Evolutionary conservation across 2,113 vertebrate species (phyloP), one percentile per base, ranked within the genome.

Genomic region (Corythornis madagascariensis): DNA sequence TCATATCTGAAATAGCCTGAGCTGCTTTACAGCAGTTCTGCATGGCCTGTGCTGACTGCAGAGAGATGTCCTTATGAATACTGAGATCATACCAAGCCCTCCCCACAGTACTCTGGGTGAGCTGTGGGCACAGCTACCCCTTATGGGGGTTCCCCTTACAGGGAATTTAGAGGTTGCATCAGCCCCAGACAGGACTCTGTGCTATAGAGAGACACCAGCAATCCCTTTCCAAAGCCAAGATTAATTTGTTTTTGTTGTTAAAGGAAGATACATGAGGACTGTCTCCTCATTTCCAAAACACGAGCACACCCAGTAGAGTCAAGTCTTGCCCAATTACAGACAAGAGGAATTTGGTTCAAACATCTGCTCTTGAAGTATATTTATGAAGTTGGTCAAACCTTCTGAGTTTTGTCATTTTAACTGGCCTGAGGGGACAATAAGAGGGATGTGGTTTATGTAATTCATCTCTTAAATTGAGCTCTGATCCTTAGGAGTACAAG

Each of bases 1-100:
- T 52, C 35, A 2, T 0, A 4, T 0, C 53, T 53, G 28, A 63
- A 94, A 33, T 0, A 60, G 31, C 38, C 61, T 5, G 8, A 55
- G 72, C 72, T 75, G 76, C 72, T 65, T 71, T 17, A 13, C 20
- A 45, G 59, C 11, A 35, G 56, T 4, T 52, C 22, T 50, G 45
- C 6, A 1, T 13, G n/a, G 22, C 31, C 50, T 61, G 56, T 18
- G 22, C 29, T 25, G 59, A 20, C 48, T 55, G 6, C 26, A 18
- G 53, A 35, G 53, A 57, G 25, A 17, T 20, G 48, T n/a, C 28
- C 59, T 76, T 8, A 13, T n/a, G 31, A 64, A 47, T 10, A 24
- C n/a, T 8, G 45, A 77, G 56, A 69, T 53, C 43, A 63, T 48
- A 57, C 73, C 73, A 61, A 52, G 21, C 45, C 33, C 18, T 74